Evolutionary conservation across 2,888 invertebrate genomes (phyloP).

Genomic region (Sicus ferrugineus): DNA sequence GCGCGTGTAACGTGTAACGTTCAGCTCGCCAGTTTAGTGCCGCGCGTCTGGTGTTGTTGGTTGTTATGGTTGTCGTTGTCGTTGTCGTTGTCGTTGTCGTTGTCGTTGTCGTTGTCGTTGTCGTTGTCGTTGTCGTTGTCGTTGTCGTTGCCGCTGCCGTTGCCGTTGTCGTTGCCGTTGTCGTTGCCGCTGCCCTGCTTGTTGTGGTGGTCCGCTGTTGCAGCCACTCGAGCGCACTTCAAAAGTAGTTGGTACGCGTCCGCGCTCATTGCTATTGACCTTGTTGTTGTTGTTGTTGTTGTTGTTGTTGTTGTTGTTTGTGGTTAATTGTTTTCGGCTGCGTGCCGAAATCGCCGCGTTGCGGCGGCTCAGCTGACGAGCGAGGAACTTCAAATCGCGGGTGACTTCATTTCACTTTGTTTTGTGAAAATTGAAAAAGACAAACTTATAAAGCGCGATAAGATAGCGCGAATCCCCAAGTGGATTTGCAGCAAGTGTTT

Average conservation of each 20-base stretch:
- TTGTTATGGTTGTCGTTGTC: neutral
- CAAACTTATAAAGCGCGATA: too few relatives aligned
- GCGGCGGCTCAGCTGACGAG: too few relatives aligned
- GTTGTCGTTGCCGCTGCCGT: neutral
- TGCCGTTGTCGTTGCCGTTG: neutral
- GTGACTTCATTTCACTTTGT: too few relatives aligned
- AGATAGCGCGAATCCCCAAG: too few relatives aligned
- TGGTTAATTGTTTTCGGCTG: neutral
- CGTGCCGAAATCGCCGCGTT: neutral
- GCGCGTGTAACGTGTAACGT: slow-evolving; percentile 14
- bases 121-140: neutral
- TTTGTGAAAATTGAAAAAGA: too few relatives aligned
- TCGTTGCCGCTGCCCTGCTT: neutral
- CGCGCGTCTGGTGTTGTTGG: neutral
- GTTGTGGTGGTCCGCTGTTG: neutral
- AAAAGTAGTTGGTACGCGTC: neutral
- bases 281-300: neutral
- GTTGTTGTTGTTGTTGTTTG: slow-evolving; percentile 8
- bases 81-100: neutral
- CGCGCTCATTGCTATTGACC: neutral
- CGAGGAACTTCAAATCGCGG: too few relatives aligned
- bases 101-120: neutral
- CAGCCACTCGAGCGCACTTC: neutral
- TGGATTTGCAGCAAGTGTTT: neutral
- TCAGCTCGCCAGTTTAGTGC: neutral